Conservation (phyloP, 2,888 invertebrate species). For the Ormyrus labotus region DNA sequence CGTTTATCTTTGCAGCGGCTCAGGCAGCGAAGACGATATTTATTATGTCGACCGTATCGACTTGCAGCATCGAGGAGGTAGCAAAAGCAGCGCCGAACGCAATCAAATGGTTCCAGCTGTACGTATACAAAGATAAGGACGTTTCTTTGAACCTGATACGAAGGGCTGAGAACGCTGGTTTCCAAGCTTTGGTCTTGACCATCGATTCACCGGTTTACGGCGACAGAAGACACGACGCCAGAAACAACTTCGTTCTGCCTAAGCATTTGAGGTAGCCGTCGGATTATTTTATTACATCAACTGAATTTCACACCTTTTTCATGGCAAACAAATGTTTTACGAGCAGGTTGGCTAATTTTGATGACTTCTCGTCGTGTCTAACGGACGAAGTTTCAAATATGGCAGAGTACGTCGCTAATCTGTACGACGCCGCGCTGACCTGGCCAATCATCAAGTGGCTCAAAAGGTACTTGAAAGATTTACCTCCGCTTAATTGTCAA, state of each 20-base stretch:
- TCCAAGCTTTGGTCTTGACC: slow-evolving; percentile 90
- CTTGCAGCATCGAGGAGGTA: slow-evolving; percentile 92
- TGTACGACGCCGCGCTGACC: slow-evolving; percentile 88
- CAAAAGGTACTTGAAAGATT: slow-evolving; percentile 77
- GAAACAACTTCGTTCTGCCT: slow-evolving; percentile 90
- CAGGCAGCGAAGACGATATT: slow-evolving; percentile 85
- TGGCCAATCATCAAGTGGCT: slow-evolving; percentile 95
- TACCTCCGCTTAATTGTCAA: too few species aligned
- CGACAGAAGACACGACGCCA: slow-evolving; percentile 86
- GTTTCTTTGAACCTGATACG: slow-evolving; percentile 84
- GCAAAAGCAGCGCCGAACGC: slow-evolving; percentile 85
- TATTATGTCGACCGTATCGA: slow-evolving; percentile 90
- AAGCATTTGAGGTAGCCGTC: slow-evolving; percentile 82
- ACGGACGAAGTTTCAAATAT: slow-evolving; percentile 83
- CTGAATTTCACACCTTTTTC: background rate
- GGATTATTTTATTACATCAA: background rate
- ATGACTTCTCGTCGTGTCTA: slow-evolving; percentile 77
- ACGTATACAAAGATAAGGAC: slow-evolving; percentile 88
- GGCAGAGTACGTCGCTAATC: slow-evolving; percentile 84
- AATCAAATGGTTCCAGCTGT: slow-evolving; percentile 93
- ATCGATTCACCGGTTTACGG: slow-evolving; percentile 94
- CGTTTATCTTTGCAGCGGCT: slow-evolving; percentile 81
- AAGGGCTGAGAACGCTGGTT: slow-evolving; percentile 90
- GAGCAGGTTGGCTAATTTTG: slow-evolving; percentile 87
- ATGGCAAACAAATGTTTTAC: too few species aligned